Conservation (phyloP, 2,888 invertebrate genomes). For the Laspeyria flexula region DNA sequence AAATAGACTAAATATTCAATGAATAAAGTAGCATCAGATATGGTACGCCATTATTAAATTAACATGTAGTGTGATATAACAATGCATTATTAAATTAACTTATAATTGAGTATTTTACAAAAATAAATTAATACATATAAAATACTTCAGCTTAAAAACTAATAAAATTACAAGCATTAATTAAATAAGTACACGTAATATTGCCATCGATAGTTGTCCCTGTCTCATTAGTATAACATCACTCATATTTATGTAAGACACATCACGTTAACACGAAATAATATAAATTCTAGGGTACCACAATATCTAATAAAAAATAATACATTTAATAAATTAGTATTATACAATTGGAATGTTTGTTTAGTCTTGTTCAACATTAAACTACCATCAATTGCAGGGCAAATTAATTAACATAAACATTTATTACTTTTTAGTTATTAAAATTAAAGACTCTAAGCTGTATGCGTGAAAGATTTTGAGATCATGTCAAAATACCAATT, state of each 20-base stretch:
- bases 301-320: conserved; percentile 17
- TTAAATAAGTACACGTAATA: conserved; percentile 62
- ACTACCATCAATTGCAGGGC: conserved; percentile 1
- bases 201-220: conserved; percentile 48
- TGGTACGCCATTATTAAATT: conserved; percentile 4
- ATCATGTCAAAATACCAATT: conserved; percentile 42
- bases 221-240: conserved; percentile 26
- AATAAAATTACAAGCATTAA: conserved; percentile 51
- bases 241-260: background rate
- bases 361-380: conserved; percentile 11
- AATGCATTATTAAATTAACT: conserved; percentile 14
- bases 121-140: conserved; percentile 43
- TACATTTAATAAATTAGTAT: conserved; percentile 39
- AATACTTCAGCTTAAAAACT: conserved; percentile 48
- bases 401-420: background rate
- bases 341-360: conserved; percentile 53
- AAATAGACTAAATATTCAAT: too few species aligned
- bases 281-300: conserved; percentile 13
- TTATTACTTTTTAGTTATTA: background rate
- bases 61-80: conserved; percentile 7
- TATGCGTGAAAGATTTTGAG: conserved; percentile 23
- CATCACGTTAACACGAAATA: conserved; percentile 12
- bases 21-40: too few species aligned
- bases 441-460: background rate
- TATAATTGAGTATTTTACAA: conserved; percentile 43